Evolutionary conservation across 2,888 invertebrate species (phyloP).

Genomic region (Drosophila differens): DNA sequence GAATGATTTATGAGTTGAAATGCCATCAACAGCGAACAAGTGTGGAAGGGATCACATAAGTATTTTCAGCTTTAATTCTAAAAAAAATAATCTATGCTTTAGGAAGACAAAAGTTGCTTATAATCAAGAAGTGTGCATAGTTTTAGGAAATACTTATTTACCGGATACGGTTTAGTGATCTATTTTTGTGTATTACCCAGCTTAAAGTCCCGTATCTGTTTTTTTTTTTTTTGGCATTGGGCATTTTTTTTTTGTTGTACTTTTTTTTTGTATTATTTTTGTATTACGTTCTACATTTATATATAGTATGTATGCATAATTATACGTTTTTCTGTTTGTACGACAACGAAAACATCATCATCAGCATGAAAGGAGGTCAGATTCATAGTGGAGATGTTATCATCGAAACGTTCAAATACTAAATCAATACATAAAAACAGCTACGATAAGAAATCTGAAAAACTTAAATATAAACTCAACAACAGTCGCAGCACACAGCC

Average conservation of each 20-base stretch:
- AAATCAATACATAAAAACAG: conserved; percentile 84
- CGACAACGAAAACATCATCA: conserved; percentile 46
- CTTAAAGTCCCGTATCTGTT: neutral
- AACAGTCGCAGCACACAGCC: conserved; percentile 34
- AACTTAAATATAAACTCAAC: conserved; percentile 82
- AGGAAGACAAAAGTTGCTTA: neutral
- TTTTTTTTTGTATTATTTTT: conserved; percentile 4
- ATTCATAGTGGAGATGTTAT: conserved; percentile 83
- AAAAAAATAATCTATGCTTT: too few species aligned
- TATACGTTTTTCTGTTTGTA: conserved; percentile 11
- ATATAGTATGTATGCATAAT: neutral
- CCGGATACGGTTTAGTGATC: neutral
- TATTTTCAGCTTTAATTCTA: neutral
- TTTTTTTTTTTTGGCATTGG: conserved; percentile 18
- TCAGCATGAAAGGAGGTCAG: conserved; percentile 82
- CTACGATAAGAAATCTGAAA: conserved; percentile 83
- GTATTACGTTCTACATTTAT: conserved; percentile 35
- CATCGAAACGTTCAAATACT: conserved; percentile 83
- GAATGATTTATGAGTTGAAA: neutral
- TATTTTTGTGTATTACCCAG: neutral
- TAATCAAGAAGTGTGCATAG: neutral
- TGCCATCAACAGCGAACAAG: neutral
- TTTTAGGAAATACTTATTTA: neutral
- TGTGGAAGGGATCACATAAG: neutral
- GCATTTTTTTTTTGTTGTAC: neutral